Evolutionary conservation across 2,797 vertebrate genomes (phyloP).

Genomic region (Acipenser ruthenus): DNA sequence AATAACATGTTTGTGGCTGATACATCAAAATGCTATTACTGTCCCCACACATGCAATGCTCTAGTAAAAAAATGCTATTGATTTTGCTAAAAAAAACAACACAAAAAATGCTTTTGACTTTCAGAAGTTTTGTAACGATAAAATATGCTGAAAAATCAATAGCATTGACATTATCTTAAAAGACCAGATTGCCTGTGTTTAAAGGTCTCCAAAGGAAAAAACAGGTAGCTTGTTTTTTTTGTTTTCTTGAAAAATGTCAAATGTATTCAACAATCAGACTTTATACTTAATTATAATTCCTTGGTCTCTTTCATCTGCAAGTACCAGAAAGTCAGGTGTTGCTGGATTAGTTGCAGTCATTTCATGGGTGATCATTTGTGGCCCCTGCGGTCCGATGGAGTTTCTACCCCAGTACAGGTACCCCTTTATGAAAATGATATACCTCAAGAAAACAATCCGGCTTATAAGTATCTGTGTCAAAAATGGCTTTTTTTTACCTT

Average conservation of each 20-base stretch:
- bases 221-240: not conserved
- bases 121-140: not conserved
- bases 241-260: not conserved
- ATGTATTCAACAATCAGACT: too few relatives aligned
- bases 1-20: not conserved
- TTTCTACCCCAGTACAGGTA: too few relatives aligned
- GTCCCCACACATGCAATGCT: not conserved
- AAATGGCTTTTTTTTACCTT: too few relatives aligned
- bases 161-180: not conserved
- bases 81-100: not conserved
- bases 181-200: not conserved
- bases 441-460: too few relatives aligned
- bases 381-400: too few relatives aligned
- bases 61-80: conserved; percentile 1
- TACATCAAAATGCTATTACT: not conserved
- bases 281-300: too few relatives aligned
- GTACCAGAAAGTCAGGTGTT: too few relatives aligned
- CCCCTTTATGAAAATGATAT: too few relatives aligned
- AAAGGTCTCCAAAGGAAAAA: not conserved
- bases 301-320: too few relatives aligned
- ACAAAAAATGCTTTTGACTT: not conserved
- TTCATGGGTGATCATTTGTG: too few relatives aligned
- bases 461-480: too few relatives aligned
- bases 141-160: not conserved
- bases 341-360: too few relatives aligned